Evolutionary conservation across 2,888 invertebrate species (phyloP).

Genomic region (Fabriciana adippe): DNA sequence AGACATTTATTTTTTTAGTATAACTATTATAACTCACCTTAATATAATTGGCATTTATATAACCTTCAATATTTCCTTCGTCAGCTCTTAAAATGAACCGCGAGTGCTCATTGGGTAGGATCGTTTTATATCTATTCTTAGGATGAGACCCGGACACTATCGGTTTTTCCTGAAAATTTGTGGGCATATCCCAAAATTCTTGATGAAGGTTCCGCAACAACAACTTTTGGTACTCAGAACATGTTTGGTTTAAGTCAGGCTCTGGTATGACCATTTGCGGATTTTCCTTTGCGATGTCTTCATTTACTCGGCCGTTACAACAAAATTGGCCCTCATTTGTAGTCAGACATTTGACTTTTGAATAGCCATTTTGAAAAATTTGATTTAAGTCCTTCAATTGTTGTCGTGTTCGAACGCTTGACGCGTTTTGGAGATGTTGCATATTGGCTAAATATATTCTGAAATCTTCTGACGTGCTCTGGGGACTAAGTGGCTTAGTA

Average conservation of each 20-base stretch:
- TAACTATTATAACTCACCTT: constrained; percentile 80
- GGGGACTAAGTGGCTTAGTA: constrained; percentile 85
- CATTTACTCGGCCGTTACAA: constrained; percentile 60
- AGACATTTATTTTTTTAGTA: neutral
- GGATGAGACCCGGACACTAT: constrained; percentile 93
- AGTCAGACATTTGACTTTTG: constrained; percentile 67
- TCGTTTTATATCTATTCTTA: constrained; percentile 94
- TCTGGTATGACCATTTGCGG: constrained; percentile 71
- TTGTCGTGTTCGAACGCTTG: constrained; percentile 83
- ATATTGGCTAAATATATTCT: constrained; percentile 87
- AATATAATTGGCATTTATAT: constrained; percentile 97
- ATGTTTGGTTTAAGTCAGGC: constrained; percentile 64
- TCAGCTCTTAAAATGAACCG: constrained; percentile 86
- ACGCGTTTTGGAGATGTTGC: constrained; percentile 87
- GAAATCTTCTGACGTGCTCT: constrained; percentile 86
- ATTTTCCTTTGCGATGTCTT: constrained; percentile 59
- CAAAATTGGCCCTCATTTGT: constrained; percentile 61
- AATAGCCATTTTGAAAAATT: constrained; percentile 82
- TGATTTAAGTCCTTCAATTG: constrained; percentile 83
- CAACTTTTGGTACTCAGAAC: constrained; percentile 84
- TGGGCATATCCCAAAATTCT: constrained; percentile 97
- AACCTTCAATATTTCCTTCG: constrained; percentile 84
- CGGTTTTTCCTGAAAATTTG: constrained; percentile 95
- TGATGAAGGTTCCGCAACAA: constrained; percentile 86
- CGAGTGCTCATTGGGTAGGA: constrained; percentile 94